These are phyloP conservation scores for Caerostris darwini DNA, from an alignment of 1,140 invertebrate species.

Conservation along the genomic window DNA sequence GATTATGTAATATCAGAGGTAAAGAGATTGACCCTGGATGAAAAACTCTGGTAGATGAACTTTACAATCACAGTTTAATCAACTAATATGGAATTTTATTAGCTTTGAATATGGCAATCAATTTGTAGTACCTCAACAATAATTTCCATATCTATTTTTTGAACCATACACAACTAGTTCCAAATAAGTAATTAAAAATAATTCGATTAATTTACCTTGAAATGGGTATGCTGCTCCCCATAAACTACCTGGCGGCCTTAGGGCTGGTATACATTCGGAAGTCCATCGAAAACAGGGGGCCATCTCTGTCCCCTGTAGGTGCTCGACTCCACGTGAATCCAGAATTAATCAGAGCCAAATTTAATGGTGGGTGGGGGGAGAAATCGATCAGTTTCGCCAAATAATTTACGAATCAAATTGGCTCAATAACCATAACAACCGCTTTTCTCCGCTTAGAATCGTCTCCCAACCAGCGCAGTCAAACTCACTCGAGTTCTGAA, in stretches of 20 bases:
- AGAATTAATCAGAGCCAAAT: slow-evolving; percentile 47
- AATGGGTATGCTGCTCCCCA: slow-evolving; percentile 65
- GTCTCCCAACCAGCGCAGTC: background rate
- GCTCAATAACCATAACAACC: slow-evolving; percentile 19
- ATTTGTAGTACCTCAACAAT: too few relatives aligned
- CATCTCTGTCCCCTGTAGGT: slow-evolving; percentile 74
- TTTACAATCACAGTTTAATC: too few relatives aligned
- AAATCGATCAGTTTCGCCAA: slow-evolving; percentile 1
- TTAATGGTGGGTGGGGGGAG: background rate
- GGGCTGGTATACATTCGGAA: slow-evolving; percentile 41
- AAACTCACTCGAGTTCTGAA: slow-evolving; percentile 14
- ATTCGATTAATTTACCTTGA: slow-evolving; percentile 25
- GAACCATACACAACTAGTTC: too few relatives aligned
- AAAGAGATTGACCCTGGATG: too few relatives aligned
- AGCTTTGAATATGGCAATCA: too few relatives aligned
- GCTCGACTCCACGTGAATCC: slow-evolving; percentile 69
- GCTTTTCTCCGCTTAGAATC: background rate
- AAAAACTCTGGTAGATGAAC: too few relatives aligned
- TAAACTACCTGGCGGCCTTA: slow-evolving; percentile 20
- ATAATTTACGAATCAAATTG: background rate
- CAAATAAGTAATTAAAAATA: too few relatives aligned
- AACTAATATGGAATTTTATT: too few relatives aligned
- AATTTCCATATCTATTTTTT: too few relatives aligned
- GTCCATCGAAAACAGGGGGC: slow-evolving; percentile 74
- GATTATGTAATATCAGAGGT: too few relatives aligned